phyloP scores from a whole-genome alignment of 2,113 vertebrate genomes.

The Irena cyanogastra region DNA sequence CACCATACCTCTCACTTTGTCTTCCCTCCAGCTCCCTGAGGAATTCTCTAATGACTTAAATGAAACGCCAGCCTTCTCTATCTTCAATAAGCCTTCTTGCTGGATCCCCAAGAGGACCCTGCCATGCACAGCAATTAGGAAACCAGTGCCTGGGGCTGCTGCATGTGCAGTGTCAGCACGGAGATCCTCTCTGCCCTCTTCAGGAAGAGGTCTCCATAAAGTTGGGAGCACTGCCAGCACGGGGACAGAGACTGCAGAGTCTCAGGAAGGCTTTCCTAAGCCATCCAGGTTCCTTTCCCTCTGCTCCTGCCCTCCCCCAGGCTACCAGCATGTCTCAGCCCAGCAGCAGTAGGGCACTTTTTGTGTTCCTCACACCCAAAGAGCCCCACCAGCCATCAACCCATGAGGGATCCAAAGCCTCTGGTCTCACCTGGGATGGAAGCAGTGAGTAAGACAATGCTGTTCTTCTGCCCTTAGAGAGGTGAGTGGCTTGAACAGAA shows the following conservation, averaged over 20 bases:
- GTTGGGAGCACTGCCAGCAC: neutral
- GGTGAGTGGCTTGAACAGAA: neutral
- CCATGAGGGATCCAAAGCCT: neutral
- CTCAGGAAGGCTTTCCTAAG: neutral
- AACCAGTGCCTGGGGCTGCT: neutral
- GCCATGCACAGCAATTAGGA: constrained; percentile 18
- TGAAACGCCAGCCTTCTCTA: neutral
- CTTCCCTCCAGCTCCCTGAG: neutral
- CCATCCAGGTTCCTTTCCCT: neutral
- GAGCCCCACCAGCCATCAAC: neutral
- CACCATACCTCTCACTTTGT: neutral
- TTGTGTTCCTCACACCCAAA: neutral
- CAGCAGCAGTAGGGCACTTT: neutral
- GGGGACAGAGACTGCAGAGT: neutral
- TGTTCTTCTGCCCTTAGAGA: neutral
- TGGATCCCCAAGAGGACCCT: neutral
- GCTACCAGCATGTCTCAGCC: neutral
- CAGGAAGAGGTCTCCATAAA: neutral
- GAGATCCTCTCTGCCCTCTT: neutral
- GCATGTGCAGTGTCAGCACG: neutral
- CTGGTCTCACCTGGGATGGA: neutral
- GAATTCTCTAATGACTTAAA: constrained; percentile 34
- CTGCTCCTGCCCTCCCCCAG: neutral
- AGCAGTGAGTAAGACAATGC: neutral
- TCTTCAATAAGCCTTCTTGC: neutral